Percentiles rank a stretch among this genome's conserved stretches.
Conservation (phyloP, 2,797 vertebrate genomes). For the Catamblyrhynchus diadema region DNA sequence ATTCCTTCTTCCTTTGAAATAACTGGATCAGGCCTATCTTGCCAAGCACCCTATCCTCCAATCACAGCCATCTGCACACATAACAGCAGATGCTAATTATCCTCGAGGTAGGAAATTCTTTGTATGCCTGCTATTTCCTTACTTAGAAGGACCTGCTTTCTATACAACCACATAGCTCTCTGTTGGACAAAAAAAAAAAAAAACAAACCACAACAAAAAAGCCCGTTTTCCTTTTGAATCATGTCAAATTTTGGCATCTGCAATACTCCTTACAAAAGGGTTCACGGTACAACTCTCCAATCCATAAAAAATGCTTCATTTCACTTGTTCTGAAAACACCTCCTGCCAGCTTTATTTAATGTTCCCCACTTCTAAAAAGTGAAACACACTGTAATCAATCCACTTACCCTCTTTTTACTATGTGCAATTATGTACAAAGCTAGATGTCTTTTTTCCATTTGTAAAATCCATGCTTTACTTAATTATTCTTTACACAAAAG, state of each 20-base stretch:
- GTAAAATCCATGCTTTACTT: neutral
- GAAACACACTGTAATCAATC: neutral
- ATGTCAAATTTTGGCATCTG: neutral
- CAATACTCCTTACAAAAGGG: neutral
- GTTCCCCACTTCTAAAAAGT: neutral
- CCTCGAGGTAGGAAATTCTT: neutral
- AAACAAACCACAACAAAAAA: neutral
- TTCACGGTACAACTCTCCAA: accelerated
- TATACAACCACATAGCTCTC: neutral
- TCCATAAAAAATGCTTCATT: neutral
- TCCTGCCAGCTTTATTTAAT: neutral
- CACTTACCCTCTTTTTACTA: neutral
- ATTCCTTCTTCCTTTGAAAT: neutral
- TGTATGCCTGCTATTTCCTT: neutral
- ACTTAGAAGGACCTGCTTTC: neutral
- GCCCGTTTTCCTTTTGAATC: neutral
- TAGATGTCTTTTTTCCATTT: neutral
- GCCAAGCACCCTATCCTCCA: neutral
- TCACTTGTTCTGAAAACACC: neutral
- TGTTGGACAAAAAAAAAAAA: neutral
- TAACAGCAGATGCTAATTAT: neutral
- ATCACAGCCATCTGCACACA: neutral
- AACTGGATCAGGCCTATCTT: neutral
- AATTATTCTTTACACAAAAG: neutral
- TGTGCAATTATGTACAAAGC: neutral